phyloP scores from a whole-genome alignment of 2,888 invertebrate genomes.

The Parasteatoda lunata region DNA sequence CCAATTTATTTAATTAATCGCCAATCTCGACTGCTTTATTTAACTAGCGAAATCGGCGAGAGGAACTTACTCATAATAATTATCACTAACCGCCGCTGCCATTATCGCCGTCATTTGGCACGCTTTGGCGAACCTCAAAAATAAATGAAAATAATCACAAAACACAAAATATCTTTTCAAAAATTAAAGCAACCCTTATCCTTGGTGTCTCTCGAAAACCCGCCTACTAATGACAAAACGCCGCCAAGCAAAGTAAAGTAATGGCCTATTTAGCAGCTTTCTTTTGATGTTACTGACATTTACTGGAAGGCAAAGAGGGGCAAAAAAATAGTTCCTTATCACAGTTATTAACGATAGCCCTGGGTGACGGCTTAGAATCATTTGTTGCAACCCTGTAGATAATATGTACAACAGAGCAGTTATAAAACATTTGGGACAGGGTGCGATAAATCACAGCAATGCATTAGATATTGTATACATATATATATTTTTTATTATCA shows the following conservation, averaged over 20 bases:
- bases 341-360: constrained; percentile 66
- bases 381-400: constrained; percentile 67
- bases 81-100: constrained; percentile 14
- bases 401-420: constrained; percentile 67
- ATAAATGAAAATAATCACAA: constrained; percentile 55
- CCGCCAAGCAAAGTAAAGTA: constrained; percentile 68
- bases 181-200: constrained; percentile 54
- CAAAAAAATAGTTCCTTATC: constrained; percentile 66
- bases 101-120: constrained; percentile 50
- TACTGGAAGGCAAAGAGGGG: constrained; percentile 57
- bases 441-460: constrained; percentile 64
- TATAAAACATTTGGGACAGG: constrained; percentile 64
- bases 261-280: constrained; percentile 67
- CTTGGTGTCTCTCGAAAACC: constrained; percentile 29
- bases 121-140: constrained; percentile 44
- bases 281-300: constrained; percentile 67
- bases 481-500: constrained; percentile 61
- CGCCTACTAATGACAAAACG: constrained; percentile 68
- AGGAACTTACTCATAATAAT: constrained; percentile 24
- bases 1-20: constrained; percentile 54
- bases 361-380: constrained; percentile 65
- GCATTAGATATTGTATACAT: constrained; percentile 67
- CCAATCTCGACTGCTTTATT: constrained; percentile 41
- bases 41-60: constrained; percentile 25
- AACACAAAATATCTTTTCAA: constrained; percentile 32